Evolutionary conservation across 2,797 vertebrate genomes (phyloP).

Genomic region (Sebastolobus alascanus): DNA sequence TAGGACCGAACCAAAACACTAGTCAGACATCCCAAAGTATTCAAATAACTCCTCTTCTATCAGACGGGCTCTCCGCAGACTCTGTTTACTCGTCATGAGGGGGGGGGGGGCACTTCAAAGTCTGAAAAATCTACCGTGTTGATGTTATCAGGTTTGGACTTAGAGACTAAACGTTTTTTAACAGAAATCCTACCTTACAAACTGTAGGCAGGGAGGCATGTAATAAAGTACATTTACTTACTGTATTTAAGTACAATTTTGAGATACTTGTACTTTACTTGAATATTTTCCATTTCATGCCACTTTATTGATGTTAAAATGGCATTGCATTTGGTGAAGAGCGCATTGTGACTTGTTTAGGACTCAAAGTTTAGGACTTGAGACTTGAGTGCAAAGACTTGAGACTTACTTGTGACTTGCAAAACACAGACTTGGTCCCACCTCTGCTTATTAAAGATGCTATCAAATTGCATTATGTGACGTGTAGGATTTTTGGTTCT

Average conservation of each 20-base stretch:
- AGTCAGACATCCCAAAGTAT: background rate
- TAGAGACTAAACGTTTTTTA: background rate
- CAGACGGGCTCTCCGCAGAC: background rate
- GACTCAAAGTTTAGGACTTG: too few relatives aligned
- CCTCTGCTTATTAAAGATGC: background rate
- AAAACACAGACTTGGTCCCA: too few relatives aligned
- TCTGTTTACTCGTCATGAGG: background rate
- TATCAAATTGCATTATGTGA: background rate
- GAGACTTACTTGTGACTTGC: too few relatives aligned
- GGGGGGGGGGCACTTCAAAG: background rate
- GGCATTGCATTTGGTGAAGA: too few relatives aligned
- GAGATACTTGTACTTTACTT: too few relatives aligned
- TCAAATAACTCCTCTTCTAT: background rate
- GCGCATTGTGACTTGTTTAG: accelerated
- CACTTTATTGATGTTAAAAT: too few relatives aligned
- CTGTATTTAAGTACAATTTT: background rate
- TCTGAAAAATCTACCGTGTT: background rate
- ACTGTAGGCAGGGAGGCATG: background rate
- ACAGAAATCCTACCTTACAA: background rate
- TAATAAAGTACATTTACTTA: background rate
- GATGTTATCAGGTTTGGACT: background rate
- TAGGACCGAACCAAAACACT: constrained; percentile 18
- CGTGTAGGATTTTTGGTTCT: background rate
- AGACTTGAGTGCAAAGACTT: too few relatives aligned
- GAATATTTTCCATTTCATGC: too few relatives aligned